Conservation (phyloP, 2,113 vertebrate species). For the Camarhynchus parvulus region DNA sequence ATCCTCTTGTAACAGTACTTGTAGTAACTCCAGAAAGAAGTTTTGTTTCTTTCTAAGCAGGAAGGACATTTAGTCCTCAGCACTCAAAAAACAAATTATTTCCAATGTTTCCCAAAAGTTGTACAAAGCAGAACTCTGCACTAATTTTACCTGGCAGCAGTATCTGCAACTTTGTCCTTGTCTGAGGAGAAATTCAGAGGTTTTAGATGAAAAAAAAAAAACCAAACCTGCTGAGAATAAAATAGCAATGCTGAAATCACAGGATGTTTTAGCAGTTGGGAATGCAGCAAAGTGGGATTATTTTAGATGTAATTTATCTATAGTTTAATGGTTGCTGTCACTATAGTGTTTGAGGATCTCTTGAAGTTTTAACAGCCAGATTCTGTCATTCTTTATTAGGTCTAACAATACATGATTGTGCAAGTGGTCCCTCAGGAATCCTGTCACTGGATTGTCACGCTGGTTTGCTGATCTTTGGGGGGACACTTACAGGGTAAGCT, state of each 20-base stretch:
- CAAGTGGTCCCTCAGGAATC: not conserved
- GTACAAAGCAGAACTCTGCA: not conserved
- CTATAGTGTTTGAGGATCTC: not conserved
- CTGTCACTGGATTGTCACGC: not conserved
- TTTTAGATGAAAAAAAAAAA: not conserved
- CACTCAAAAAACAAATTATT: not conserved
- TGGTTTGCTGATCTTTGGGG: not conserved
- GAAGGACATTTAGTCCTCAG: not conserved
- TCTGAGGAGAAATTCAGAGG: constrained; percentile 2
- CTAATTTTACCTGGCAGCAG: not conserved
- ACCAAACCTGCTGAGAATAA: not conserved
- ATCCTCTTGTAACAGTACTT: not conserved
- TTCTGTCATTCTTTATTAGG: not conserved
- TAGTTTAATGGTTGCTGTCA: not conserved
- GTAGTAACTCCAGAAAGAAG: not conserved
- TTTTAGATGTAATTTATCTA: not conserved
- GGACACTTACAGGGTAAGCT: not conserved
- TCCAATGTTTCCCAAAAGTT: not conserved
- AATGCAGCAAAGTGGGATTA: not conserved
- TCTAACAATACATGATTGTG: not conserved
- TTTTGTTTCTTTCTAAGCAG: not conserved
- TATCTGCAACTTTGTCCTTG: not conserved
- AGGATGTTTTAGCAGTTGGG: not conserved
- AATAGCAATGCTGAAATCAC: not conserved
- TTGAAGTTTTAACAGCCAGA: not conserved